phyloP scores from a whole-genome alignment of 2,888 invertebrate genomes.

The Anaspis maculata region DNA sequence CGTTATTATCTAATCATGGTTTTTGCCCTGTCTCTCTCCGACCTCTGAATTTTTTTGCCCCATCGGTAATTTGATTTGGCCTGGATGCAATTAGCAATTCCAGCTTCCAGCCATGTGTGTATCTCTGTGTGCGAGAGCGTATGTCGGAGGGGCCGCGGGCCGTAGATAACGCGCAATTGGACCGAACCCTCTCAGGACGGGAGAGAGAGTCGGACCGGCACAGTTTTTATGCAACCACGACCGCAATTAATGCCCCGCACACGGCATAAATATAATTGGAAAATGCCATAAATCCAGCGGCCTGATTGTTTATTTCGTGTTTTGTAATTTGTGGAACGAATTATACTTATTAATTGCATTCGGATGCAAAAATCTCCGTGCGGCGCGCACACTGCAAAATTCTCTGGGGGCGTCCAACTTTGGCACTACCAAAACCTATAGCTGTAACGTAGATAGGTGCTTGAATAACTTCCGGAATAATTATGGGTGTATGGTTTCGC shows the following conservation, averaged over 20 bases:
- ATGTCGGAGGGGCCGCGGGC: constrained; percentile 19
- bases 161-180: constrained; percentile 28
- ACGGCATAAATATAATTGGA: constrained; percentile 28
- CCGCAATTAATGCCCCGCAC: constrained; percentile 24
- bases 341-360: constrained; percentile 17
- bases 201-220: too few relatives aligned
- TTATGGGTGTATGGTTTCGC: too few relatives aligned
- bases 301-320: constrained; percentile 18
- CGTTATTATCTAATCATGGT: too few relatives aligned
- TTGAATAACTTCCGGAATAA: too few relatives aligned
- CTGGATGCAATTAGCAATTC: constrained; percentile 5
- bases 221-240: too few relatives aligned
- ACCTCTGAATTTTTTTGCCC: too few relatives aligned
- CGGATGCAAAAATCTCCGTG: constrained; percentile 9
- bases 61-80: constrained; percentile 6
- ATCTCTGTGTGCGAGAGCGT: too few relatives aligned
- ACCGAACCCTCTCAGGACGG: constrained; percentile 23
- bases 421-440: too few relatives aligned
- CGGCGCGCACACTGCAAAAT: too few relatives aligned
- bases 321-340: constrained; percentile 12
- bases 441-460: too few relatives aligned
- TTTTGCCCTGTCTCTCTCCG: too few relatives aligned
- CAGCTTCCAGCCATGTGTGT: not conserved
- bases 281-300: constrained; percentile 24
- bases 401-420: too few relatives aligned